These are phyloP conservation scores for Melanostoma scalare DNA, from an alignment of 2,888 invertebrate genomes.

Conservation along the genomic window DNA sequence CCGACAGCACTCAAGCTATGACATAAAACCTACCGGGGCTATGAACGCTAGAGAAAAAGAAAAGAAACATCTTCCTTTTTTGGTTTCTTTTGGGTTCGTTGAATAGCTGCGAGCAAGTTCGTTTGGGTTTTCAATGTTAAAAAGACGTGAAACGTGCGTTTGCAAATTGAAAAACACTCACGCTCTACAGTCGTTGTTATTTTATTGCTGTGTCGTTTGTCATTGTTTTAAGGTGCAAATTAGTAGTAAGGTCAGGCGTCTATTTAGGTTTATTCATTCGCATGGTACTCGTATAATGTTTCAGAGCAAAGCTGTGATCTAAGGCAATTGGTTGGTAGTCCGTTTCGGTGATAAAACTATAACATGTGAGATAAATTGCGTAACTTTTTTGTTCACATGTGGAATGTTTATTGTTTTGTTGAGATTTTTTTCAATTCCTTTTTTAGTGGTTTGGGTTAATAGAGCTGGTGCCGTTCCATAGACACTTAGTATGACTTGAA, in stretches of 20 bases:
- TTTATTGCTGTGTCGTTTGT: conserved; percentile 14
- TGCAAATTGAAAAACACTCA: conserved; percentile 50
- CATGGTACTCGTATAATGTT: conserved; percentile 20
- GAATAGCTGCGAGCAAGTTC: conserved; percentile 38
- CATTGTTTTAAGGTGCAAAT: conserved; percentile 47
- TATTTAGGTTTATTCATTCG: conserved; percentile 46
- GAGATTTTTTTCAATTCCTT: neutral
- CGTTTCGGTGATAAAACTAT: neutral
- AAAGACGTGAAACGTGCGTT: conserved; percentile 48
- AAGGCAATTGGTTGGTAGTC: conserved; percentile 24
- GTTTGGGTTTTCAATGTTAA: conserved; percentile 55
- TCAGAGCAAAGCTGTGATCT: conserved; percentile 2
- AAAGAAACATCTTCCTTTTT: neutral
- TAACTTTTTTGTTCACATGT: conserved; percentile 24
- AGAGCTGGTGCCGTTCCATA: neutral
- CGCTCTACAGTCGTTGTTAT: conserved; percentile 3
- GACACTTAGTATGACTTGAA: neutral
- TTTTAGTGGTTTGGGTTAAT: neutral
- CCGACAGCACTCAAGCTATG: neutral
- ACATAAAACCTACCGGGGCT: neutral
- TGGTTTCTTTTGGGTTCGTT: neutral
- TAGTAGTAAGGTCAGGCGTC: conserved; percentile 61
- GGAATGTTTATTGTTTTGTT: conserved; percentile 17
- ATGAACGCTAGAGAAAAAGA: conserved; percentile 19
- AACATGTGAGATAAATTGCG: conserved; percentile 49